These are phyloP conservation scores for Etheostoma spectabile DNA, from an alignment of 2,113 vertebrate species.

Conservation along the genomic window DNA sequence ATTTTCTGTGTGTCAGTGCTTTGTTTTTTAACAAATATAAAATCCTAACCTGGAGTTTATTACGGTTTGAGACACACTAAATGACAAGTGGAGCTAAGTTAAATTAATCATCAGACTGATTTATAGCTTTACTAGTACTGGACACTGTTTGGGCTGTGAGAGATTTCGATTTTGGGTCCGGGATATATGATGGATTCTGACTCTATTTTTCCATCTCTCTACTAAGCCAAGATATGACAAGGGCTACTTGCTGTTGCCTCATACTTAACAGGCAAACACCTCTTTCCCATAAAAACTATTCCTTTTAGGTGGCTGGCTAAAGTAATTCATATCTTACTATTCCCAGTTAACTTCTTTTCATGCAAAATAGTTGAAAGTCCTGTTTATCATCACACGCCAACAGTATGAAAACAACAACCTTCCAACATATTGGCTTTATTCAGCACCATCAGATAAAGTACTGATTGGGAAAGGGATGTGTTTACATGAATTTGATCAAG, in stretches of 20 bases:
- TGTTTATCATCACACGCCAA: not conserved
- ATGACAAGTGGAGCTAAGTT: not conserved
- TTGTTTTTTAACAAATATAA: not conserved
- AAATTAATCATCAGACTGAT: not conserved
- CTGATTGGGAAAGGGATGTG: not conserved
- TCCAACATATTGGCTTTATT: not conserved
- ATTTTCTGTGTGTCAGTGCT: not conserved
- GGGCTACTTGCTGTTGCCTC: no score
- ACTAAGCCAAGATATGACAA: no score
- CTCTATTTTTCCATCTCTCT: no score
- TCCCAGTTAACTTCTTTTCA: not conserved
- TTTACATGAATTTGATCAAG: not conserved
- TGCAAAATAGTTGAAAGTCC: not conserved
- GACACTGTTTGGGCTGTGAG: not conserved
- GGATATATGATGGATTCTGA: no score
- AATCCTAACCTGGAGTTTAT: not conserved
- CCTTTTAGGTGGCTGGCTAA: not conserved
- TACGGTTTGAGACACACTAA: not conserved
- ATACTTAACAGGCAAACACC: no score
- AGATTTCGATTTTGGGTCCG: no score
- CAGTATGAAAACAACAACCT: not conserved
- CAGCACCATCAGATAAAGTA: not conserved
- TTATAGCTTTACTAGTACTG: not conserved
- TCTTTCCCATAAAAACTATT: no score
- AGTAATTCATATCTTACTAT: not conserved